phyloP scores from a whole-genome alignment of 2,888 invertebrate genomes.

The Anodontia alba region DNA sequence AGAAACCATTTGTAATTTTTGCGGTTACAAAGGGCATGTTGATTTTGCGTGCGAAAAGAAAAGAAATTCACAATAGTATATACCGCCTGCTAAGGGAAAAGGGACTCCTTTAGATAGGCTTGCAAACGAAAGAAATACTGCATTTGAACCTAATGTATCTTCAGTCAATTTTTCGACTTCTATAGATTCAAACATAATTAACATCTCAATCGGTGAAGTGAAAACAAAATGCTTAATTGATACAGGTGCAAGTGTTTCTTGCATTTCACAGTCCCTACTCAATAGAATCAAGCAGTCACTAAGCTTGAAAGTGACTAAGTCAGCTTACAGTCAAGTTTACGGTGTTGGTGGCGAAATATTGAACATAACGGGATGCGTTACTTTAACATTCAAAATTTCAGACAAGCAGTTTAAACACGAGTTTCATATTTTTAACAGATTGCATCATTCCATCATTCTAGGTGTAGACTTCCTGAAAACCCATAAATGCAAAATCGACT shows the following conservation, averaged over 20 bases:
- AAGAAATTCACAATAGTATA: conserved; percentile 15
- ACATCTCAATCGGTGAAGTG: conserved; percentile 18
- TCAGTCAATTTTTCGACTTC: conserved; percentile 20
- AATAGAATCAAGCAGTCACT: conserved; percentile 20
- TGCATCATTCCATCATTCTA: conserved; percentile 36
- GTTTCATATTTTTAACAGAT: conserved; percentile 22
- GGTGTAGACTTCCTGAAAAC: conserved; percentile 37
- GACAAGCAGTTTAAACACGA: conserved; percentile 20
- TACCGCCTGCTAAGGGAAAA: conserved; percentile 21
- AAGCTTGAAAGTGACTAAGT: not conserved
- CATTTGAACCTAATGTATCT: not conserved
- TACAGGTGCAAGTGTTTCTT: conserved; percentile 36
- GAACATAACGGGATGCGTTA: conserved; percentile 28
- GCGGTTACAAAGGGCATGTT: conserved; percentile 5
- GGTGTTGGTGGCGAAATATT: conserved; percentile 29
- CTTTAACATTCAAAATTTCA: conserved; percentile 25
- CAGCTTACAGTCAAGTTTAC: not conserved
- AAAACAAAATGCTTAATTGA: conserved; percentile 29
- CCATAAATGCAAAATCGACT: conserved; percentile 33
- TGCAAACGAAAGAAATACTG: not conserved
- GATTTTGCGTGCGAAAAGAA: conserved; percentile 4
- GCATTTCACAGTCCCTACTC: conserved; percentile 28
- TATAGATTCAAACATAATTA: conserved; percentile 29
- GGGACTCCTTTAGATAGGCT: conserved; percentile 11
- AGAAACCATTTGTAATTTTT: not conserved